These are phyloP conservation scores for Antechinus stuartii DNA, from an alignment of 2,113 vertebrate genomes.

Conservation along the genomic window DNA sequence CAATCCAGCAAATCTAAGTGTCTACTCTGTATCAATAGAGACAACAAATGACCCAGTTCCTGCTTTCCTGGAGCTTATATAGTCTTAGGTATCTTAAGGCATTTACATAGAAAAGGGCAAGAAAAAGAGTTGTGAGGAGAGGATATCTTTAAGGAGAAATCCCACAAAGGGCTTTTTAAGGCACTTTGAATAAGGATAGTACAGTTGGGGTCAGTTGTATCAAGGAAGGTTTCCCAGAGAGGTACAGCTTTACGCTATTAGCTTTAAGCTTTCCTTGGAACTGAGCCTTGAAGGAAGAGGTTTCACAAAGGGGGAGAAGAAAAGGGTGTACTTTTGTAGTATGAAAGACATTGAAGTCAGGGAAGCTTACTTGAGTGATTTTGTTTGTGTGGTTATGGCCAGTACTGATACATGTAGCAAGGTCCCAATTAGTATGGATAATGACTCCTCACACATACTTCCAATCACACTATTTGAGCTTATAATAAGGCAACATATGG, in stretches of 20 bases:
- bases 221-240: neutral
- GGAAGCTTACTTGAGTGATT: neutral
- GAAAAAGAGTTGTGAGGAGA: neutral
- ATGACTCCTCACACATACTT: neutral
- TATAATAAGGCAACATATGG: neutral
- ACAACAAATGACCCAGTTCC: neutral
- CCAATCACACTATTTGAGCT: neutral
- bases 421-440: neutral
- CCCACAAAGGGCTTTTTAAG: neutral
- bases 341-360: neutral
- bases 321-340: neutral
- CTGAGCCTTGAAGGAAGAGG: neutral
- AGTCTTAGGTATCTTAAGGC: neutral
- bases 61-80: neutral
- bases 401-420: neutral
- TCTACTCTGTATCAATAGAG: neutral
- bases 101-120: neutral
- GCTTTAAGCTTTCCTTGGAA: neutral
- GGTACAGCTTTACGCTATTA: neutral
- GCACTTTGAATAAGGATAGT: neutral
- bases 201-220: neutral
- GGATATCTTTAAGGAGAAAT: too few species aligned
- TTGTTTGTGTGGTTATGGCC: neutral
- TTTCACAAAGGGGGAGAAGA: neutral
- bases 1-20: neutral